These are phyloP conservation scores for Eucidaris tribuloides DNA, from an alignment of 35 echinoderm and acorn worm species.

Conservation along the genomic window DNA sequence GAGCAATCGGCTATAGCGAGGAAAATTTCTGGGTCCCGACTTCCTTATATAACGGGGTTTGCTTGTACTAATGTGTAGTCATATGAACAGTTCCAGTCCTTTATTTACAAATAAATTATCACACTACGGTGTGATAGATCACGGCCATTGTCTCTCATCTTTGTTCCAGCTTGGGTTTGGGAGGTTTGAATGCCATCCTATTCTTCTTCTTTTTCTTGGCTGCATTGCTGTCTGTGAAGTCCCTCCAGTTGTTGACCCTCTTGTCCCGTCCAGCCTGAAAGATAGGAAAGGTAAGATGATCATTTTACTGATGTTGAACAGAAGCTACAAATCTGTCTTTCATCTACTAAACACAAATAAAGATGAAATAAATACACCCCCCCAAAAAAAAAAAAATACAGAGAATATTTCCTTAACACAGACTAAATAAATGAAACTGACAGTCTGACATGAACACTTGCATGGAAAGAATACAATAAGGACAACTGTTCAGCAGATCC, in stretches of 20 bases:
- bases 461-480: no score
- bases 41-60: not conserved
- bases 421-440: not conserved
- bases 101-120: not conserved
- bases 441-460: no score
- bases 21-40: no score
- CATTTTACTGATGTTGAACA: no score
- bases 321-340: no score
- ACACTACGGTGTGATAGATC: not conserved
- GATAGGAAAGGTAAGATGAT: constrained; percentile 17
- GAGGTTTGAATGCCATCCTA: constrained; percentile 83
- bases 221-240: constrained; percentile 57
- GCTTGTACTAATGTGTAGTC: not conserved
- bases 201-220: constrained; percentile 85
- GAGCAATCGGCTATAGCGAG: no score
- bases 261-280: constrained; percentile 73
- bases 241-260: constrained; percentile 82
- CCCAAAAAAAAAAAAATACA: no score
- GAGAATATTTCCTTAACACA: not conserved
- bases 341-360: no score
- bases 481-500: no score
- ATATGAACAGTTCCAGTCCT: not conserved
- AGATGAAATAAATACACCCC: no score
- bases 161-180: constrained; percentile 90
- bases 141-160: no score